Conservation (phyloP, 2,888 invertebrate genomes). For the Drosophila gaucha region DNA sequence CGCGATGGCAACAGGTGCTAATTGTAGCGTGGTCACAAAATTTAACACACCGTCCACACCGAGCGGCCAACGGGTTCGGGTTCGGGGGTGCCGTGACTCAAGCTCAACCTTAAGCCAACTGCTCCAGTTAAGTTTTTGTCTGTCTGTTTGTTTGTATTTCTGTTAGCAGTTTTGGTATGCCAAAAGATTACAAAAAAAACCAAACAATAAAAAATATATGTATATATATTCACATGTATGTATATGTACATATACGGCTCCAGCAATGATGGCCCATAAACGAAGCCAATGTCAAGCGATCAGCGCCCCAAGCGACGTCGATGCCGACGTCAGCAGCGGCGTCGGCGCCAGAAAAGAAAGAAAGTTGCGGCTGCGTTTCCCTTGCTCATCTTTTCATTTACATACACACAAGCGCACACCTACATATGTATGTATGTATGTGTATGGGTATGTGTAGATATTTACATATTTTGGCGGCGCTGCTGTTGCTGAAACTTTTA, state of each 20-base stretch:
- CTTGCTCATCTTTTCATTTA: slow-evolving; percentile 54
- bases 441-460: too few relatives aligned
- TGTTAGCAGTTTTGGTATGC: slow-evolving; percentile 9
- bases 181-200: slow-evolving; percentile 22
- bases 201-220: background rate
- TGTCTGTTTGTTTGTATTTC: slow-evolving; percentile 20
- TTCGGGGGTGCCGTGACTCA: slow-evolving; percentile 11
- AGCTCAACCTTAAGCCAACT: slow-evolving; percentile 24
- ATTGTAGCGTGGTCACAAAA: slow-evolving; percentile 56
- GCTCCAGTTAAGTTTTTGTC: slow-evolving; percentile 43
- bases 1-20: slow-evolving; percentile 58
- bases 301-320: slow-evolving; percentile 39
- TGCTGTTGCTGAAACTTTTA: slow-evolving; percentile 42
- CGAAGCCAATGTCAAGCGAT: slow-evolving; percentile 59
- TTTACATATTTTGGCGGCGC: slow-evolving; percentile 26
- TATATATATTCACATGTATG: too few relatives aligned
- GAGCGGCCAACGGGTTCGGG: background rate
- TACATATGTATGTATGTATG: background rate
- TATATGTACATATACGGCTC: background rate
- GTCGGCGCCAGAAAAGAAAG: slow-evolving; percentile 60
- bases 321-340: background rate
- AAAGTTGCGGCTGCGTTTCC: slow-evolving; percentile 64
- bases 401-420: background rate
- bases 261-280: slow-evolving; percentile 24
- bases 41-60: slow-evolving; percentile 29